Evolutionary conservation across 2,797 vertebrate species (phyloP).

Genomic region (Rhinoraja longicauda): DNA sequence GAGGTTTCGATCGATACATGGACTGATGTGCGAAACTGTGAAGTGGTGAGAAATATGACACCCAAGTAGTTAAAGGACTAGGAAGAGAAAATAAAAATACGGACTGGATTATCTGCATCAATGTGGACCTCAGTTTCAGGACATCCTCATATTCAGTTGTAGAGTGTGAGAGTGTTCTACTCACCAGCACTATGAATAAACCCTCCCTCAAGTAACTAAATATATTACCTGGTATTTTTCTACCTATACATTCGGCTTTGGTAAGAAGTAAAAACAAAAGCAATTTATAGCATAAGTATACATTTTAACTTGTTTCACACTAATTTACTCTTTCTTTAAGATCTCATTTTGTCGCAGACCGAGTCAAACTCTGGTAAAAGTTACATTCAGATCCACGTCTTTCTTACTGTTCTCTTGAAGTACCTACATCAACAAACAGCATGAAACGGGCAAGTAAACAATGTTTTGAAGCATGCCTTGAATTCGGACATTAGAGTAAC

Average conservation of each 20-base stretch:
- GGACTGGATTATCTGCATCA: background rate
- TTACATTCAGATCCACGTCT: background rate
- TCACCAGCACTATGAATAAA: background rate
- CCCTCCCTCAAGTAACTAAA: background rate
- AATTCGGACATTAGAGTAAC: background rate
- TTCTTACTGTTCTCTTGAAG: background rate
- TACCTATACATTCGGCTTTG: background rate
- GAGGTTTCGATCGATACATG: background rate
- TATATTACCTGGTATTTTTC: background rate
- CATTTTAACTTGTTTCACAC: background rate
- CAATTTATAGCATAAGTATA: too few species aligned
- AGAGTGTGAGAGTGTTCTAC: background rate
- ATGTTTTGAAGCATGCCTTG: background rate
- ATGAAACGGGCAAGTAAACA: background rate
- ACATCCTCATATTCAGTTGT: background rate
- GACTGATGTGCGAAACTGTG: background rate
- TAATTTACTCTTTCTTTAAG: background rate
- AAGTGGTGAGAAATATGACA: background rate
- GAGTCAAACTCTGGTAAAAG: background rate
- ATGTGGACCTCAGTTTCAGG: background rate
- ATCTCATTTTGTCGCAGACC: background rate
- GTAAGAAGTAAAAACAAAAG: background rate
- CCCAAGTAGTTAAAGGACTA: background rate
- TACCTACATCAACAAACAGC: background rate
- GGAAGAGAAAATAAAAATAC: background rate